A percentile compares a stretch with the other conserved stretches of the same genome.
Conservation (phyloP, 1,140 invertebrate genomes). For the Drosophila rufa region DNA sequence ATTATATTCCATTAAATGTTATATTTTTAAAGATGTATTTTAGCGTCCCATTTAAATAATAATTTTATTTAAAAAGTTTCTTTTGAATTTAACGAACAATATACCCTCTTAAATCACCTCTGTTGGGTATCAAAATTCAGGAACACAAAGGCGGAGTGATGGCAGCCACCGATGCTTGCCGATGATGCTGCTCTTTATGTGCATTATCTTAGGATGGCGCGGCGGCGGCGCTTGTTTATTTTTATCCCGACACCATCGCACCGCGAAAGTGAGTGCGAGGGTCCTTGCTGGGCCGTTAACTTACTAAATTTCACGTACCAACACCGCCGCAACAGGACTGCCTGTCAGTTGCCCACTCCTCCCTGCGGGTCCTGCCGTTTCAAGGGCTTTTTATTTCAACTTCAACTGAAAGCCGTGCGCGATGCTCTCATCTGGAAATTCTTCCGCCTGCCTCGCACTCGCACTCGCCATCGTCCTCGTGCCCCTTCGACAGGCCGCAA, state of each 20-base stretch:
- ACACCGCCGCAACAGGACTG: constrained; percentile 33
- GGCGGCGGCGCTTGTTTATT: constrained; percentile 33
- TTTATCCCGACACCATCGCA: constrained; percentile 46
- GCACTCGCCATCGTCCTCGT: constrained; percentile 1
- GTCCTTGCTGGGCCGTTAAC: constrained; percentile 55
- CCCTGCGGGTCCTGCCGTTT: constrained; percentile 22
- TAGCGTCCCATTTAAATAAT: too few relatives aligned
- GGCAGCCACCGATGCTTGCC: constrained; percentile 12
- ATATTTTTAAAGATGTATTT: too few relatives aligned
- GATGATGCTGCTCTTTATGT: constrained; percentile 44
- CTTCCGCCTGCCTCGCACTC: constrained; percentile 4
- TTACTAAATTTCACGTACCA: constrained; percentile 59
- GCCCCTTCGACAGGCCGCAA: constrained; percentile 22
- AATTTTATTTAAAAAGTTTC: too few relatives aligned
- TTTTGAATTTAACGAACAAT: too few relatives aligned
- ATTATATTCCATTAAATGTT: not conserved
- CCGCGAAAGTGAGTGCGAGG: constrained; percentile 39
- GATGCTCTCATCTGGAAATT: constrained; percentile 42
- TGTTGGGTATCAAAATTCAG: constrained; percentile 10
- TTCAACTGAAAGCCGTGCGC: constrained; percentile 24
- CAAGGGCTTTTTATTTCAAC: constrained; percentile 67
- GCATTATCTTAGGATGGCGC: constrained; percentile 30
- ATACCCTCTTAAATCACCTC: not conserved
- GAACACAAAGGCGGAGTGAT: constrained; percentile 3
- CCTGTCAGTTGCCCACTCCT: constrained; percentile 50